Percentiles rank a stretch among this genome's conserved stretches.
phyloP scores from a whole-genome alignment of 2,113 vertebrate species.

The Mesoclemmys tuberculata region DNA sequence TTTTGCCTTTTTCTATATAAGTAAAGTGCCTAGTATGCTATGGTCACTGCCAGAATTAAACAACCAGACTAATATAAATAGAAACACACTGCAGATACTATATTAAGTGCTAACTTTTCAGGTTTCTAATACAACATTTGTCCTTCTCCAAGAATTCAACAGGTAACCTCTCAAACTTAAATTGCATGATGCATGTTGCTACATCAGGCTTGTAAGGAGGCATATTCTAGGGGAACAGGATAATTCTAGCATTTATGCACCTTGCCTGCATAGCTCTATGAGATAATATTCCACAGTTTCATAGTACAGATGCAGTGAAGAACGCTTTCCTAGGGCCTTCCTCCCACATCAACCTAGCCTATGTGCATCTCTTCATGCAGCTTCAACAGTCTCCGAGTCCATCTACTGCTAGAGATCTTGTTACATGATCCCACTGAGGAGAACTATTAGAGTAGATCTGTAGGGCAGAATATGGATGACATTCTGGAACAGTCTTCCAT shows the following conservation, averaged over 20 bases:
- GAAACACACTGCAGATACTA: not conserved
- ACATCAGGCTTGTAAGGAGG: not conserved
- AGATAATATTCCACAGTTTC: not conserved
- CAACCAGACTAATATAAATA: not conserved
- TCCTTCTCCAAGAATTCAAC: not conserved
- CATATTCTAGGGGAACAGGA: not conserved
- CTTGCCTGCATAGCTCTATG: not conserved
- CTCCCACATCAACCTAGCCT: not conserved
- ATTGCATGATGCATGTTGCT: not conserved
- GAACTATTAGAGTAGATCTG: not conserved
- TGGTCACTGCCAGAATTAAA: not conserved
- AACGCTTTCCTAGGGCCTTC: not conserved
- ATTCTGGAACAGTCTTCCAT: not conserved
- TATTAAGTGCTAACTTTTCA: not conserved
- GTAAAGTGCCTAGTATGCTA: not conserved
- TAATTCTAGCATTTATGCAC: not conserved
- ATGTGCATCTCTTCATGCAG: not conserved
- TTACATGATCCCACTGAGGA: not conserved
- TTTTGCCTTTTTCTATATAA: not conserved
- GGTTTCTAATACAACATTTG: not conserved
- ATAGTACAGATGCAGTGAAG: not conserved
- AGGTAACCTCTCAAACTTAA: not conserved
- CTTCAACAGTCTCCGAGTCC: constrained; percentile 18
- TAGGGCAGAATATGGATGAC: not conserved
- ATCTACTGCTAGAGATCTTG: constrained; percentile 51